Conservation (phyloP, 2,888 invertebrate species). For the Chamaedrilus cognettii region DNA sequence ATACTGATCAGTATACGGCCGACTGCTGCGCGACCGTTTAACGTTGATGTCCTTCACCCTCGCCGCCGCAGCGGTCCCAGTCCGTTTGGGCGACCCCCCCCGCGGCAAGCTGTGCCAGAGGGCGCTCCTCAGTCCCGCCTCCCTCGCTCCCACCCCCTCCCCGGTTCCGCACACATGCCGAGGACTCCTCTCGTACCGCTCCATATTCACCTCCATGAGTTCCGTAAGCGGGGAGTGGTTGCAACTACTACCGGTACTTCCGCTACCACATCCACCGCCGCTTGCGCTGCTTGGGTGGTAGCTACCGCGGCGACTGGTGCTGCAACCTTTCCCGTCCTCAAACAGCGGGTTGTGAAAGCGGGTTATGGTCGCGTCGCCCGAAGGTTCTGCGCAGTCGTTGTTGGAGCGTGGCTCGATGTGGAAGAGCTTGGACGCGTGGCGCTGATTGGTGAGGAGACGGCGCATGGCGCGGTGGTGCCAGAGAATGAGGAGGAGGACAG, state of each 20-base stretch:
- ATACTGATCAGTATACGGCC: too few species aligned
- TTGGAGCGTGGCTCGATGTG: conserved; percentile 73
- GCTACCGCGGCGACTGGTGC: neutral
- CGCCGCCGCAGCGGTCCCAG: neutral
- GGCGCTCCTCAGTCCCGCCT: neutral
- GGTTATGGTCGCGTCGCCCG: conserved; percentile 82
- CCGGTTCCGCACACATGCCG: conserved; percentile 17
- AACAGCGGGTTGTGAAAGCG: conserved; percentile 77
- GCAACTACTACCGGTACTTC: neutral
- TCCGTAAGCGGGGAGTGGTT: conserved; percentile 60
- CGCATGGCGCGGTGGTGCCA: conserved; percentile 62
- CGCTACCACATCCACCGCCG: conserved; percentile 27
- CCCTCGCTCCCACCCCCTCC: neutral
- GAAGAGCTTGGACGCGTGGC: conserved; percentile 51
- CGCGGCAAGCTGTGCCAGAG: neutral
- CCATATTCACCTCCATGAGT: conserved; percentile 63
- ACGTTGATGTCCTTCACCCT: neutral
- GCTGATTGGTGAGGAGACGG: conserved; percentile 60
- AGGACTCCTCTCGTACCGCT: conserved; percentile 50
- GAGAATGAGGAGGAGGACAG: conserved; percentile 55
- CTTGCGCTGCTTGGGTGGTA: neutral
- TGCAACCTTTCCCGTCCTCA: conserved; percentile 51
- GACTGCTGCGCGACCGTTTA: neutral
- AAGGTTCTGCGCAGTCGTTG: conserved; percentile 72
- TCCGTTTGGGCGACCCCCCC: too few species aligned